Percentiles rank a stretch among this genome's conserved stretches.
Conservation (phyloP, 2,888 invertebrate species). For the Callyntrura guangdongensis region DNA sequence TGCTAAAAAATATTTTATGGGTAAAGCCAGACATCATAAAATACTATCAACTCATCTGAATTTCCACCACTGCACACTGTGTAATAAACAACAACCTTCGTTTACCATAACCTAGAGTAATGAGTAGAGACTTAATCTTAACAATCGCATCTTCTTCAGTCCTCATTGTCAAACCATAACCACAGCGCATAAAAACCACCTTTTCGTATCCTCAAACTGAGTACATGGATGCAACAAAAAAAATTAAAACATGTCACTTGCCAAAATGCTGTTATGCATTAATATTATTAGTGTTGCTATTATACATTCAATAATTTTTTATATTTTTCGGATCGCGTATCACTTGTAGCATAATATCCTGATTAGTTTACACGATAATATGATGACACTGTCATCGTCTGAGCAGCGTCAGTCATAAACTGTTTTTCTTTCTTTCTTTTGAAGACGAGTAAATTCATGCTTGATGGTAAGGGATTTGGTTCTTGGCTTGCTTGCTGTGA, state of each 20-base stretch:
- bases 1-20: not conserved
- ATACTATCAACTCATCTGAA: not conserved
- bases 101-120: slow-evolving; percentile 47
- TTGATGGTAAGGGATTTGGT: not conserved
- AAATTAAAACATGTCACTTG: slow-evolving; percentile 47
- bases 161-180: not conserved
- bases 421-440: not conserved
- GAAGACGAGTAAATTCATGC: not conserved
- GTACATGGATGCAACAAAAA: slow-evolving; percentile 29
- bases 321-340: not conserved
- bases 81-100: too few relatives aligned
- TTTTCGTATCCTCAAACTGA: not conserved
- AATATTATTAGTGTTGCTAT: not conserved
- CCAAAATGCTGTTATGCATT: slow-evolving; percentile 30
- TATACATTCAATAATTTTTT: slow-evolving; percentile 16
- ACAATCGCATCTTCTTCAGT: not conserved
- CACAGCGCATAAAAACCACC: not conserved
- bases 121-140: slow-evolving; percentile 23
- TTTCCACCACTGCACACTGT: not conserved
- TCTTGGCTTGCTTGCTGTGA: not conserved
- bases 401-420: slow-evolving; percentile 15
- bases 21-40: not conserved
- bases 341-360: not conserved
- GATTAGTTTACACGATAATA: slow-evolving; percentile 37
- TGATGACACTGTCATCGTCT: slow-evolving; percentile 28